Evolutionary conservation across 2,888 invertebrate species (phyloP).

Genomic region (Phragmatobia fuliginosa): DNA sequence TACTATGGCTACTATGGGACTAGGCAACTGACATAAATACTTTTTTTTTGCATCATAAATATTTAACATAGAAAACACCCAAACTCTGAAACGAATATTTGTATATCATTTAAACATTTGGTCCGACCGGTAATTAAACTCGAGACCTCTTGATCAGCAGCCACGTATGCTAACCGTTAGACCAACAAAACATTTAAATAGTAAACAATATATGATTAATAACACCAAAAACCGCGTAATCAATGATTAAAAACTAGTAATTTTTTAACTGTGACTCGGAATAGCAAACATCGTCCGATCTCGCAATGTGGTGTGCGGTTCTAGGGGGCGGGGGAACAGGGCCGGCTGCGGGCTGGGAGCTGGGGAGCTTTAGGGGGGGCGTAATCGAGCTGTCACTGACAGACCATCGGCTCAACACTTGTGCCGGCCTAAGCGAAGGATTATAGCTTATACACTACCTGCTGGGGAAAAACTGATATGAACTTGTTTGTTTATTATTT

Average conservation of each 20-base stretch:
- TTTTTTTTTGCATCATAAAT: too few species aligned
- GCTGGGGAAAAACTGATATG: slow-evolving; percentile 29
- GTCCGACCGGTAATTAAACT: too few species aligned
- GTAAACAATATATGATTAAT: too few species aligned
- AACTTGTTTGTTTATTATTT: slow-evolving; percentile 5
- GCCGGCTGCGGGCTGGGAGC: slow-evolving; percentile 23
- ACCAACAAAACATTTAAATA: too few species aligned
- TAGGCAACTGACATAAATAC: too few species aligned
- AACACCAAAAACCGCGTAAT: too few species aligned
- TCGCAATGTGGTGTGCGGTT: slow-evolving; percentile 37
- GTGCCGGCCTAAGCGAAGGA: slow-evolving; percentile 56
- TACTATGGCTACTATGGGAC: too few species aligned
- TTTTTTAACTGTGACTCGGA: slow-evolving; percentile 39
- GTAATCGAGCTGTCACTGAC: slow-evolving; percentile 62
- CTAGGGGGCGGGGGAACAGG: slow-evolving; percentile 1
- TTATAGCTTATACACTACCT: slow-evolving; percentile 54
- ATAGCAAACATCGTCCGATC: slow-evolving; percentile 48
- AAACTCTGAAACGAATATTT: too few species aligned
- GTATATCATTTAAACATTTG: too few species aligned
- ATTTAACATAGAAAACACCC: too few species aligned
- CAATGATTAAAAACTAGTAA: slow-evolving; percentile 18
- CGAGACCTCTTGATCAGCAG: too few species aligned
- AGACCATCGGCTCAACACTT: slow-evolving; percentile 56
- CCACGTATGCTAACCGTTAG: too few species aligned
- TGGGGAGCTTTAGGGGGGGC: slow-evolving; percentile 28